Base-by-base conservation (phyloP, 2,113 vertebrate species). In the Progne subis region DNA sequence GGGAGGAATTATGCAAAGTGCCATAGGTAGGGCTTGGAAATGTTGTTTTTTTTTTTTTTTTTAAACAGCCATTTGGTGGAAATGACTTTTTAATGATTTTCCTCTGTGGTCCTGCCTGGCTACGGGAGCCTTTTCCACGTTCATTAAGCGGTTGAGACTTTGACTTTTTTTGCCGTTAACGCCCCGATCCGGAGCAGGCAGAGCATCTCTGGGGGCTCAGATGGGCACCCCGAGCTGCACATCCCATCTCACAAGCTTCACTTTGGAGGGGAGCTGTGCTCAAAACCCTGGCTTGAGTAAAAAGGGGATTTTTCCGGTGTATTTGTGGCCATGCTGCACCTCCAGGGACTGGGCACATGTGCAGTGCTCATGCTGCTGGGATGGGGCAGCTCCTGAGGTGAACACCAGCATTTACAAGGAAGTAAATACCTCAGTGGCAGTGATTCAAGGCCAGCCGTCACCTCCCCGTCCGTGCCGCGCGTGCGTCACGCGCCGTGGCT, bases 51-150 rank as follows among this genome's bases (percentile, higher is more conserved):
- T n/a, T n/a, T n/a, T n/a, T n/a, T n/a, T n/a, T n/a, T 55, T 67
- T 68, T 25, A 84, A 91, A 16, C 70, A 71, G 44, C 53, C 93
- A 9, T 91, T 91, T 78, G 91, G 83, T 81, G 76, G 83, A 72
- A 92, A 95, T 74, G 68, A 34, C 82, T 93, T 90, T 90, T 82
- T 69, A 95, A 87, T 82, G 82, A 16, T 82, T 91, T 78, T 50
- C 72, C 82, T 90, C 75, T 4, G 68, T 86, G 75, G 75, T 34
- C 70, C 37, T 3, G 41, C 71, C 75, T 10, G 67, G 70, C 57
- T 49, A 32, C 2, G 0, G 31, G 49, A 57, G 75, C 29, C n/a
- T 87, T 61, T 53, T 6, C 75, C 41, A 2, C 53, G 50, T 53
- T 89, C 87, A 41, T 43, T 13, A 16, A 49, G 61, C 5, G 29